A percentile compares a stretch with the other conserved stretches of the same genome.
phyloP scores from a whole-genome alignment of 92 coral and sea anemone genomes.

The Umimayanthus kanabou region DNA sequence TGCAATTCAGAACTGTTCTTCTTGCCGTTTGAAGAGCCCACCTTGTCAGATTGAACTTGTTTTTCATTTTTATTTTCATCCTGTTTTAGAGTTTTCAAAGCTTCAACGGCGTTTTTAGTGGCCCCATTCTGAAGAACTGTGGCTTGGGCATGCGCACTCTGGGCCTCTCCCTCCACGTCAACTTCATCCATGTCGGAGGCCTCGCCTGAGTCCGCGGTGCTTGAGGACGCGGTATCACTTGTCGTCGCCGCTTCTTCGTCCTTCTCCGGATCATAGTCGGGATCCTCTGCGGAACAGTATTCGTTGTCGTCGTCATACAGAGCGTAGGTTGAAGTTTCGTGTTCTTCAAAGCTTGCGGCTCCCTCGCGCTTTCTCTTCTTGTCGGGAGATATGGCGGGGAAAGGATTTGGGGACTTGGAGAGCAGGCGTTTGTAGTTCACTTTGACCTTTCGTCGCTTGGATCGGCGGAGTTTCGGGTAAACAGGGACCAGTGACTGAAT shows the following conservation, averaged over 20 bases:
- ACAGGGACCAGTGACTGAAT: constrained; percentile 41
- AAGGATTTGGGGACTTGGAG: constrained; percentile 41
- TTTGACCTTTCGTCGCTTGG: constrained; percentile 38
- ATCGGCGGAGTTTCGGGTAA: constrained; percentile 38
- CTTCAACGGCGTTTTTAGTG: neutral
- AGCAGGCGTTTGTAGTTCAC: constrained; percentile 40
- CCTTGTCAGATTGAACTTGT: neutral
- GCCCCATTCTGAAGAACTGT: neutral
- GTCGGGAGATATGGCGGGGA: constrained; percentile 60
- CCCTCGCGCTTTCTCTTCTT: constrained; percentile 81
- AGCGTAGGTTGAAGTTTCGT: constrained; percentile 48
- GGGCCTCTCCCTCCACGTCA: constrained; percentile 10
- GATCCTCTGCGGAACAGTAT: constrained; percentile 88
- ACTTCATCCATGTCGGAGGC: constrained; percentile 34
- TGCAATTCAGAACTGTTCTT: neutral
- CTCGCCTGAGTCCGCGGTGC: constrained; percentile 13
- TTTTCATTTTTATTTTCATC: neutral
- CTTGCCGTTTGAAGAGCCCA: neutral
- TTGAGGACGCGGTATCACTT: constrained; percentile 10
- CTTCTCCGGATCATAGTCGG: constrained; percentile 75
- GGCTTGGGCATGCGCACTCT: neutral
- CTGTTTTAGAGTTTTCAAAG: neutral
- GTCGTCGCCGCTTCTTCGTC: constrained; percentile 50
- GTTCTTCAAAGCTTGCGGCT: constrained; percentile 52
- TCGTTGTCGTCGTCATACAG: constrained; percentile 57